Base-by-base conservation (phyloP, 2,888 invertebrate genomes). In the Cylloceria caligata region DNA sequence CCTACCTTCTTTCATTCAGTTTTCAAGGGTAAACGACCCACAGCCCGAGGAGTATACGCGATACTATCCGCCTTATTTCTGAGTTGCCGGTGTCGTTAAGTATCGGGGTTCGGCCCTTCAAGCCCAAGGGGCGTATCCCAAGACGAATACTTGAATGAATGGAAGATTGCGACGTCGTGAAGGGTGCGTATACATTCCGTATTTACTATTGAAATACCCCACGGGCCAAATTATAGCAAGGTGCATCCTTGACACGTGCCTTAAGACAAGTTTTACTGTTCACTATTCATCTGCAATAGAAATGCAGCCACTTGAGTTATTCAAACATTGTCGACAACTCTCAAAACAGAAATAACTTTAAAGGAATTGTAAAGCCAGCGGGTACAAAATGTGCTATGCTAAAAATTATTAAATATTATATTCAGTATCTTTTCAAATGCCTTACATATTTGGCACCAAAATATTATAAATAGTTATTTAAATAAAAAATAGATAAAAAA, bases 1-100 rank as follows among this genome's bases (percentile, higher is more conserved):
- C 65, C 67, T 72, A 79, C 81, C 80, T 78, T 68, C 83, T 83
- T 83, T 77, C 86, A 84, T 85, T 84, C 83, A 75, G 42, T 78
- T 78, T 83, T 79, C 68, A 81, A 84, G 82, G 71, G 82, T 79
- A 71, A 79, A 78, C 75, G 78, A 72, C 71, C 69, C 68, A 27
- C 55, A 71, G 62, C 65, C 72, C 42, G 74, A 85, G 82, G 77
- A 76, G 55, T 71, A 65, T 75, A 79, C 71, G 71, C 81, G 77
- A 79, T 62, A 74, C 69, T 39, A 27, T 71, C 62, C 74, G 74
- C 79, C 74, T 74, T 73, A 82, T 81, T 80, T 78, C 78, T 71
- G 78, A 73, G 57, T 80, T 36, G 72, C 27, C 60, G 74, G 69
- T 75, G 71, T 65, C 74, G 62, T 77, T 34, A 49, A 52, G 24